Evolutionary conservation across 2,113 vertebrate species (phyloP).

Genomic region (Melanerpes formicivorus): DNA sequence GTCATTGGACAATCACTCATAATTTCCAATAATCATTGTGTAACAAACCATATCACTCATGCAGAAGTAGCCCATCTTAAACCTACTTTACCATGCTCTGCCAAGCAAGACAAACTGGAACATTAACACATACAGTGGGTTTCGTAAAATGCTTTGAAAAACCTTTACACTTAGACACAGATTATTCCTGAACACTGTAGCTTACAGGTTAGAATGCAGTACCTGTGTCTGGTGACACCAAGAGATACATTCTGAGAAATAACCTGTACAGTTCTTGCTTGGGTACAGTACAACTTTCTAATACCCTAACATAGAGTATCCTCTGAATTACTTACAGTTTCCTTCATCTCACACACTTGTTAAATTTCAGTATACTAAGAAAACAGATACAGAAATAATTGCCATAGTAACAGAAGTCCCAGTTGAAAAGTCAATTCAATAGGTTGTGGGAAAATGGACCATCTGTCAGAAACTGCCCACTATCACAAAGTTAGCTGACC

Average conservation of each 20-base stretch:
- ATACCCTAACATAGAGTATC: background rate
- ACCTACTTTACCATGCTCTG: background rate
- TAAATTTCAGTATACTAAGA: background rate
- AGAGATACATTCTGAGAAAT: background rate
- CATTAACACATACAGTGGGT: accelerated
- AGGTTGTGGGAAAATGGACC: background rate
- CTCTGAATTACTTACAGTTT: background rate
- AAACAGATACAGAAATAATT: background rate
- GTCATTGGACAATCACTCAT: background rate
- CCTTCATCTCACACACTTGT: background rate
- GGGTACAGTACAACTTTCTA: background rate
- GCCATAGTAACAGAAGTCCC: background rate
- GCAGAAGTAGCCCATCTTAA: background rate
- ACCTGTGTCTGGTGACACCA: background rate
- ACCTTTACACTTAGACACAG: background rate
- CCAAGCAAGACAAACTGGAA: background rate
- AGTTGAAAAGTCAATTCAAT: background rate
- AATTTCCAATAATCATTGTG: too few relatives aligned
- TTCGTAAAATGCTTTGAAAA: background rate
- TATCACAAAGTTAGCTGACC: background rate
- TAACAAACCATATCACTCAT: background rate
- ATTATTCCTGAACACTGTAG: background rate
- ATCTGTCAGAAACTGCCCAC: background rate
- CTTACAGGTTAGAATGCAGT: background rate
- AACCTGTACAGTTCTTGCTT: background rate